These are phyloP conservation scores for Crotalus tigris DNA, from an alignment of 2,113 vertebrate species.

Conservation along the genomic window DNA sequence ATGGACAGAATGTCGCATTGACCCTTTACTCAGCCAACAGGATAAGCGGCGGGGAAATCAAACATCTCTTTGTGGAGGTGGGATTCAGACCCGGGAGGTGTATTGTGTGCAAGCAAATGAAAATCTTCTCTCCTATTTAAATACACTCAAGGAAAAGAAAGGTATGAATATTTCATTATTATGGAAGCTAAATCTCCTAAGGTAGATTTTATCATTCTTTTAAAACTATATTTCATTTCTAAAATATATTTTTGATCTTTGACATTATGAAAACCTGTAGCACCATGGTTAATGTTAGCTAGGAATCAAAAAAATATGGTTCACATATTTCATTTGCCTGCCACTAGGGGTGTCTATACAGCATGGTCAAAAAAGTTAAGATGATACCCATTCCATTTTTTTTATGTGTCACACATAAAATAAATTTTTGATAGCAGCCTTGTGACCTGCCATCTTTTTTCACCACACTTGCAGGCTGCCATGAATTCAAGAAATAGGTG, in stretches of 20 bases:
- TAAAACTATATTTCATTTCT: neutral
- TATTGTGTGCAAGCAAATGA: conserved; percentile 89
- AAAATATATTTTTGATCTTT: neutral
- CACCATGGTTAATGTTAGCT: neutral
- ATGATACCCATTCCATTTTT: neutral
- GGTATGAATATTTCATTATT: conserved; percentile 68
- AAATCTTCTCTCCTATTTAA: conserved; percentile 79
- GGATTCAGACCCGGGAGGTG: conserved; percentile 85
- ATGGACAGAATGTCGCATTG: conserved; percentile 92
- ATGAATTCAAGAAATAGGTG: neutral
- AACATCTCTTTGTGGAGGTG: conserved; percentile 90
- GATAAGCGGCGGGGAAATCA: conserved; percentile 89
- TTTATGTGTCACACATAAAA: neutral
- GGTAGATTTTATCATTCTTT: neutral
- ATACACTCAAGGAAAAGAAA: conserved; percentile 78
- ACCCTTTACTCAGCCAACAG: conserved; percentile 89
- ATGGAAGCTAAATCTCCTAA: neutral
- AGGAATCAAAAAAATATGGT: neutral
- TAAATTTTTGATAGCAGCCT: neutral
- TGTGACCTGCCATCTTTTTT: neutral
- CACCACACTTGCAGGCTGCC: neutral
- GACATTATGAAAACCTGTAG: neutral
- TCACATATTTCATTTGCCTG: neutral
- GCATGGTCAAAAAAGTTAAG: neutral
- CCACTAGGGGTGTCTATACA: neutral